These are phyloP conservation scores for Ennomos fuscantarius DNA, from an alignment of 2,888 invertebrate genomes.

Conservation along the genomic window DNA sequence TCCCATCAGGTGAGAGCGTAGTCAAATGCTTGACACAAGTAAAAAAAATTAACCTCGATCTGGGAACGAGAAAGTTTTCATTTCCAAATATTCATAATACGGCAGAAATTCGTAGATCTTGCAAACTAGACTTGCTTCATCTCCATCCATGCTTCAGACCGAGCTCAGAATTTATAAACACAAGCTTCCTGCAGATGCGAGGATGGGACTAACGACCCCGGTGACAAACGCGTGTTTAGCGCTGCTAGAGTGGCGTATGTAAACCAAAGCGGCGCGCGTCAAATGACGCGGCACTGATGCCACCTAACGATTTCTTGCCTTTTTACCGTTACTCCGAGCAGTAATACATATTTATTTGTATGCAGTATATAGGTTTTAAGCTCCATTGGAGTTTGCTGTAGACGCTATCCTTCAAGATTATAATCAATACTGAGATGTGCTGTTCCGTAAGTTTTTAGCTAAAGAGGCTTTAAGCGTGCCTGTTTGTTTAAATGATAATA, in stretches of 20 bases:
- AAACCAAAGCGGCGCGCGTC: constrained; percentile 15
- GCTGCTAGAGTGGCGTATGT: constrained; percentile 16
- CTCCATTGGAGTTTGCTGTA: constrained; percentile 7
- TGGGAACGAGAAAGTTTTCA: no score
- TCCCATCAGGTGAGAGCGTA: no score
- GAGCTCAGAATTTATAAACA: constrained; percentile 8
- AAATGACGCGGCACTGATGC: constrained; percentile 31
- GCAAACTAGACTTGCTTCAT: background rate
- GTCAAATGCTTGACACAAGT: no score
- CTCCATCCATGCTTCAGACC: constrained; percentile 1
- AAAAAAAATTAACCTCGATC: no score
- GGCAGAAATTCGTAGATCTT: constrained; percentile 33
- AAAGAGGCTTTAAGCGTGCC: no score
- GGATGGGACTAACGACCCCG: constrained; percentile 61
- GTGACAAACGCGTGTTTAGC: constrained; percentile 43
- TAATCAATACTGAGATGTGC: no score
- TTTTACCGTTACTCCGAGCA: constrained; percentile 16
- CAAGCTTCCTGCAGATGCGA: constrained; percentile 1
- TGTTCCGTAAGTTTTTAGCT: no score
- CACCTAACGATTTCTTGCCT: constrained; percentile 26
- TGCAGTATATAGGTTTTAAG: constrained; percentile 31
- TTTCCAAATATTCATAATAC: no score
- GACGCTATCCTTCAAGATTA: background rate
- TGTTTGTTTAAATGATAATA: no score
- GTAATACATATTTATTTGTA: constrained; percentile 32